Evolutionary conservation across 1,140 invertebrate species (phyloP).

Genomic region (Orius laevigatus): DNA sequence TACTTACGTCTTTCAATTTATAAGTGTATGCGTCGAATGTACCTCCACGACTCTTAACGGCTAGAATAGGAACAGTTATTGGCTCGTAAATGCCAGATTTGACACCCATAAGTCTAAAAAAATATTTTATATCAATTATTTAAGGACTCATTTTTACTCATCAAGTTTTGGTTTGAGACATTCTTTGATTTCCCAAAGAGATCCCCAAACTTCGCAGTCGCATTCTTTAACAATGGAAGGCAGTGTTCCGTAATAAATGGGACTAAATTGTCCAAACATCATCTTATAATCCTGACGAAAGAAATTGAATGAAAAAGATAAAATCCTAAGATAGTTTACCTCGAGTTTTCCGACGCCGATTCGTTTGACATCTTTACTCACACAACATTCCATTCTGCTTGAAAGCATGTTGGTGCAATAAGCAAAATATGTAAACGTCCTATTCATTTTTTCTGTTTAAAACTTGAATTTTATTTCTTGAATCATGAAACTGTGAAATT

Average conservation of each 20-base stretch:
- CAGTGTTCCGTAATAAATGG: conserved; percentile 1
- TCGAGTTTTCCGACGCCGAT: conserved; percentile 11
- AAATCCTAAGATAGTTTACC: conserved; percentile 2
- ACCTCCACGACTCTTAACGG: conserved; percentile 2
- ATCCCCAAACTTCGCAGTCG: conserved; percentile 12
- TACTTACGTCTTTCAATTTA: conserved; percentile 6
- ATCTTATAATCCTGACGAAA: conserved; percentile 2
- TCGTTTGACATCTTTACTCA: conserved; percentile 5
- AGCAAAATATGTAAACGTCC: conserved; percentile 13
- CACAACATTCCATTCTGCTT: conserved; percentile 14
- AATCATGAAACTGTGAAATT: too few species aligned
- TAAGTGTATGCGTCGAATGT: conserved; percentile 10
- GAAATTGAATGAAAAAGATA: background rate
- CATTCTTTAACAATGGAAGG: conserved; percentile 4
- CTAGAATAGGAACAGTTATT: conserved; percentile 3
- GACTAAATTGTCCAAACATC: conserved; percentile 5
- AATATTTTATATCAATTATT: background rate
- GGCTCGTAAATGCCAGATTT: conserved; percentile 4
- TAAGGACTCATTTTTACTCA: conserved; percentile 5
- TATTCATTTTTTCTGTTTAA: background rate
- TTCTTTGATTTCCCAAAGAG: conserved; percentile 14
- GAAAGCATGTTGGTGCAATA: conserved; percentile 15
- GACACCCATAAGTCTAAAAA: conserved; percentile 11
- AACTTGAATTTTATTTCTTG: too few species aligned
- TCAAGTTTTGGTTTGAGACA: conserved; percentile 8